These are phyloP conservation scores for Euproctis similis DNA, from an alignment of 2,888 invertebrate genomes.

Conservation along the genomic window DNA sequence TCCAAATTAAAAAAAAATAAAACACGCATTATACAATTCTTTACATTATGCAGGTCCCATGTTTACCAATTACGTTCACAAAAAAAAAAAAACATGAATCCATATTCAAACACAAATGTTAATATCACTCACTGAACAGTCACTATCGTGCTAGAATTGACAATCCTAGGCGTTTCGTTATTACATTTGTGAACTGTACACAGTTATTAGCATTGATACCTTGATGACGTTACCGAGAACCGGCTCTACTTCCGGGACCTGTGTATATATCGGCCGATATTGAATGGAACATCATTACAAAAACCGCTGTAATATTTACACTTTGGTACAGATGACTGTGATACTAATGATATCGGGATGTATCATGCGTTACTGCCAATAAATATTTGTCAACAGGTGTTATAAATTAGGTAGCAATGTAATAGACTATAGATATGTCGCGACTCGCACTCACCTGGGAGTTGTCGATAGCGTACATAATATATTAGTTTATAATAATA, in stretches of 20 bases:
- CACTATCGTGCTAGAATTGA: constrained; percentile 15
- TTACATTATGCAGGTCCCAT: too few species aligned
- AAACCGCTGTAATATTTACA: constrained; percentile 34
- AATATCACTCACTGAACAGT: constrained; percentile 3
- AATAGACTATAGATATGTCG: too few species aligned
- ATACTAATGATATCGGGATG: constrained; percentile 22
- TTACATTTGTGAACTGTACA: constrained; percentile 45
- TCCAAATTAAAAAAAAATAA: constrained; percentile 15
- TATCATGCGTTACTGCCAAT: constrained; percentile 6
- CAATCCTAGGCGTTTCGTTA: constrained; percentile 15
- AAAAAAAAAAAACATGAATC: too few species aligned
- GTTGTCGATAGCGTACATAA: constrained; percentile 71
- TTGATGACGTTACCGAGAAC: constrained; percentile 66
- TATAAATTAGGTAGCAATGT: constrained; percentile 21
- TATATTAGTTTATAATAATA: constrained; percentile 56
- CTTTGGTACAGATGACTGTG: constrained; percentile 38
- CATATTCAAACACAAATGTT: constrained; percentile 3
- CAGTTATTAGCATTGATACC: constrained; percentile 67
- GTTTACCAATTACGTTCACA: too few species aligned
- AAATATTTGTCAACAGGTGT: constrained; percentile 24
- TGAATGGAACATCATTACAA: constrained; percentile 62
- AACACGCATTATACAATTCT: constrained; percentile 17
- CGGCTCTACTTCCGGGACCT: constrained; percentile 71
- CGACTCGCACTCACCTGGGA: constrained; percentile 72
- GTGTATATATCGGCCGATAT: constrained; percentile 55